Evolutionary conservation across 2,797 vertebrate genomes (phyloP).

Genomic region (Ctenopoma kingsleyae): DNA sequence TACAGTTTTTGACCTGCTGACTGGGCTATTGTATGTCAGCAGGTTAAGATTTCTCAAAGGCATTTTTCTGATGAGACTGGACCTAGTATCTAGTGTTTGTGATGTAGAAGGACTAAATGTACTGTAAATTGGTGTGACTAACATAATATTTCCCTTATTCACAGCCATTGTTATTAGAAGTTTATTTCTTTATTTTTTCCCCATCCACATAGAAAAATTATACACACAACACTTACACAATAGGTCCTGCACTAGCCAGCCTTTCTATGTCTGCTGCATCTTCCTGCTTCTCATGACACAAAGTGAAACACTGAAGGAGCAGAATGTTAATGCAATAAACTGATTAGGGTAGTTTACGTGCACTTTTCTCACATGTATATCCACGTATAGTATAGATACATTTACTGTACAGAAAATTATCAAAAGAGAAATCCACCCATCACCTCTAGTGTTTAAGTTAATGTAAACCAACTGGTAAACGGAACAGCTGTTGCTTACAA

Average conservation of each 20-base stretch:
- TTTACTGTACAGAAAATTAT: slow-evolving; percentile 62
- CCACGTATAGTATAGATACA: slow-evolving; percentile 58
- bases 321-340: slow-evolving; percentile 51
- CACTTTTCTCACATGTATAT: slow-evolving; percentile 52
- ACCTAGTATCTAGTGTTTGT: background rate
- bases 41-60: background rate
- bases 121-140: background rate
- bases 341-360: slow-evolving; percentile 39
- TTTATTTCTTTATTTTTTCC: slow-evolving; percentile 70
- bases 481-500: slow-evolving; percentile 37
- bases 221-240: slow-evolving; percentile 64
- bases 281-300: slow-evolving; percentile 22
- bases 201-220: slow-evolving; percentile 72
- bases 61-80: background rate
- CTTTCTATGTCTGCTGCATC: slow-evolving; percentile 41
- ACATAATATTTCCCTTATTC: slow-evolving; percentile 8
- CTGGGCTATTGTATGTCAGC: background rate
- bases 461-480: slow-evolving; percentile 29
- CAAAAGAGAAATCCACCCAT: slow-evolving; percentile 39
- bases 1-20: slow-evolving; percentile 35
- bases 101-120: background rate
- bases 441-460: slow-evolving; percentile 63
- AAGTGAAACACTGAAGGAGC: slow-evolving; percentile 50
- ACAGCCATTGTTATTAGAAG: slow-evolving; percentile 54
- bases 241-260: slow-evolving; percentile 52